Evolutionary conservation across 2,113 vertebrate species (phyloP).

Genomic region (Baryphthengus martii): DNA sequence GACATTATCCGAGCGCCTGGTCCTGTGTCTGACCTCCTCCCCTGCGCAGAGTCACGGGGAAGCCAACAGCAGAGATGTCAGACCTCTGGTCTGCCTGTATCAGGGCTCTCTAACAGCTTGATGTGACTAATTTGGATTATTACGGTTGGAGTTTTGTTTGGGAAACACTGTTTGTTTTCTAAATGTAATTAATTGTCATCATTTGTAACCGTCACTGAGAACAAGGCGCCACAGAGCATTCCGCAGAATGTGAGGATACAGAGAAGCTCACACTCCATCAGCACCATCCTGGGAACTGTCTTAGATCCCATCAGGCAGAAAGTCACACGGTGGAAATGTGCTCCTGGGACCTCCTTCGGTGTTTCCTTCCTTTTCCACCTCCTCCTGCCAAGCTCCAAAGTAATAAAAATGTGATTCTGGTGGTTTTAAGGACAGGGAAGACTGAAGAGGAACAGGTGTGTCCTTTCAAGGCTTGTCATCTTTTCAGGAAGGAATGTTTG

Average conservation of each 20-base stretch:
- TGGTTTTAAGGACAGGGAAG: not conserved
- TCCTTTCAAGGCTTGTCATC: not conserved
- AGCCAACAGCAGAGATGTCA: not conserved
- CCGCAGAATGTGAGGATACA: accelerated
- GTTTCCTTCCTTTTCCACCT: not conserved
- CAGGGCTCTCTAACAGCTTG: not conserved
- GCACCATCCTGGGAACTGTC: not conserved
- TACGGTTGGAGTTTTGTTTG: accelerated
- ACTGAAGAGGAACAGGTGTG: not conserved
- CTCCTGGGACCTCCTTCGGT: not conserved
- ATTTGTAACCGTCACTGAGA: not conserved
- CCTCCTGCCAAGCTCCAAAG: not conserved
- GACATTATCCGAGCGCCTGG: not conserved
- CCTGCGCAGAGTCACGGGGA: accelerated
- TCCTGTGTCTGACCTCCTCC: not conserved
- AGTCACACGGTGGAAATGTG: accelerated
- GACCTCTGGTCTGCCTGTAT: not conserved
- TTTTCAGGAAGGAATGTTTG: not conserved
- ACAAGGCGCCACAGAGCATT: accelerated
- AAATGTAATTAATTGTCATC: not conserved
- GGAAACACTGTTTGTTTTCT: not conserved
- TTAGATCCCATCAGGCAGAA: accelerated
- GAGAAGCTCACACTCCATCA: not conserved
- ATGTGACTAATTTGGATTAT: not conserved
- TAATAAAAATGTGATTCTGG: accelerated